These are phyloP conservation scores for Meloidogyne hapla DNA, from an alignment of 1,140 invertebrate species.

Conservation along the genomic window DNA sequence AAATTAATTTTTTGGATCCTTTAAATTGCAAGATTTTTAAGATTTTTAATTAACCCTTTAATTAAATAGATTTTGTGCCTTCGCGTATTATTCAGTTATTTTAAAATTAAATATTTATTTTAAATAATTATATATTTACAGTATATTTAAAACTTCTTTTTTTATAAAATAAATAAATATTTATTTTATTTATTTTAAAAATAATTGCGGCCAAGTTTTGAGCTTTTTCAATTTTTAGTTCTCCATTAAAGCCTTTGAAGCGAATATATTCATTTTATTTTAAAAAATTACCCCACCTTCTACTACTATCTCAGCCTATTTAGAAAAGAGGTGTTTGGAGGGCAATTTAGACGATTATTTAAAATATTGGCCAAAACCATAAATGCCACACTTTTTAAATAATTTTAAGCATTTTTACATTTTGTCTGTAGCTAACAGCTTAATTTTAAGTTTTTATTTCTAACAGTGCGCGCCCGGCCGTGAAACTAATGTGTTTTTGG, in stretches of 20 bases:
- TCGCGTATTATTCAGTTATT: too few species aligned
- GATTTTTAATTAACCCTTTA: too few species aligned
- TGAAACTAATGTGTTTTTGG: constrained; percentile 6
- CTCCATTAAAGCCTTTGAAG: background rate
- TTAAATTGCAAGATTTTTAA: too few species aligned
- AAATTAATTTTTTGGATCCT: too few species aligned
- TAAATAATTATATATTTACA: too few species aligned
- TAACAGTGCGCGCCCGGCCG: constrained; percentile 18
- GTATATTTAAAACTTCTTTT: too few species aligned
- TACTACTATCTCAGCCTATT: background rate
- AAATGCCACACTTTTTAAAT: constrained; percentile 15
- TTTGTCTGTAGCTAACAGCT: background rate
- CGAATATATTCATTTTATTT: background rate
- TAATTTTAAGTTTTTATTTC: background rate
- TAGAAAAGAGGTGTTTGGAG: background rate
- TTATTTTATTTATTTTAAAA: too few species aligned
- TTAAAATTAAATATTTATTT: too few species aligned
- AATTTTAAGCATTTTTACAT: constrained; percentile 20
- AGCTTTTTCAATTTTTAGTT: background rate
- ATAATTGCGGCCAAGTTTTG: constrained; percentile 9
- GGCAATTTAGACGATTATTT: constrained; percentile 30
- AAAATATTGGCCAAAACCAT: background rate
- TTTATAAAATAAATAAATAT: too few species aligned
- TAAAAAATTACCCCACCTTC: background rate
- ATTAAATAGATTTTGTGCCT: too few species aligned